Percentiles rank a stretch among this genome's conserved stretches.
Conservation (phyloP, 2,888 invertebrate genomes). For the Diplolepis rosae region DNA sequence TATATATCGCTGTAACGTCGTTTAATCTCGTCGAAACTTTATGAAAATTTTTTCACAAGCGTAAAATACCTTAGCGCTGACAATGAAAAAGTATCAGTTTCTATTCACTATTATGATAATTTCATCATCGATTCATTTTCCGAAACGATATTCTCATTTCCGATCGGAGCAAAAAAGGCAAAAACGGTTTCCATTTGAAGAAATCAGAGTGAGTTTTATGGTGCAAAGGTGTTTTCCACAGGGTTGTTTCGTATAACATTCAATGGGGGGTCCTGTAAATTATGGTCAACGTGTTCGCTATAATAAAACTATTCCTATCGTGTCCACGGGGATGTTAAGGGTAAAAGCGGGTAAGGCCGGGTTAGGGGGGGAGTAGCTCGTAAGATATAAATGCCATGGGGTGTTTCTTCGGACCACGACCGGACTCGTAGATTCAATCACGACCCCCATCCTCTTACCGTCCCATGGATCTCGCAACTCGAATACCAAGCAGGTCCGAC, state of each 20-base stretch:
- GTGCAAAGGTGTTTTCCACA: not conserved
- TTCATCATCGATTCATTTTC: not conserved
- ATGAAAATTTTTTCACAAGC: too few species aligned
- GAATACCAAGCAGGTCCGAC: constrained; percentile 63
- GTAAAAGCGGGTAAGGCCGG: not conserved
- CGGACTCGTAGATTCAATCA: constrained; percentile 65
- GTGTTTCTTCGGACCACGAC: constrained; percentile 57
- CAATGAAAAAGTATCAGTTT: too few species aligned
- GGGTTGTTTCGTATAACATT: constrained; percentile 20
- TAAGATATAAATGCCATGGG: constrained; percentile 61
- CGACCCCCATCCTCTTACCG: constrained; percentile 56
- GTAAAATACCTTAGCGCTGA: too few species aligned
- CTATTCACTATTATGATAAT: not conserved
- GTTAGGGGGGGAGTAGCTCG: constrained; percentile 40
- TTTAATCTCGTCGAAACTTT: too few species aligned
- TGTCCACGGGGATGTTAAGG: constrained; percentile 37
- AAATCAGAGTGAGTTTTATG: not conserved
- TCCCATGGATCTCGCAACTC: constrained; percentile 57
- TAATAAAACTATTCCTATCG: constrained; percentile 68
- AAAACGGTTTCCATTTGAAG: not conserved
- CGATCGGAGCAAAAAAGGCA: not conserved
- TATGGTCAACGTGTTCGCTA: constrained; percentile 62
- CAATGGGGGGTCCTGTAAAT: constrained; percentile 44
- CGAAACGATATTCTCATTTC: not conserved
- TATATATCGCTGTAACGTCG: too few species aligned